phyloP scores from a whole-genome alignment of 2,113 vertebrate genomes.

The Merops nubicus region DNA sequence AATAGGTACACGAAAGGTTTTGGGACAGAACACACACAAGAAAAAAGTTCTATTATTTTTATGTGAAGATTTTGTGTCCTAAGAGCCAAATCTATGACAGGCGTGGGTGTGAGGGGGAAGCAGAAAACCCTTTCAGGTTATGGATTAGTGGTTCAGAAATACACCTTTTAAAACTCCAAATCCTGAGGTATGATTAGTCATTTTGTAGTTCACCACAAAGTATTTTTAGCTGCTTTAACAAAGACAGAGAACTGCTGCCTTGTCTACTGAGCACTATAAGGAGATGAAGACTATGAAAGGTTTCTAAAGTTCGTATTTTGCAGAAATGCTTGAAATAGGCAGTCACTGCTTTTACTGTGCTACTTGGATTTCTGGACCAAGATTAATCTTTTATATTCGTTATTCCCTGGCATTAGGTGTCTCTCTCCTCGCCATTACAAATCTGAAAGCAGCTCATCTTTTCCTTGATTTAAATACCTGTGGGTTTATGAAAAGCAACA shows the following conservation, averaged over 20 bases:
- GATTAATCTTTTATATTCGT: background rate
- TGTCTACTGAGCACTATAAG: background rate
- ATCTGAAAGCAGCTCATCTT: background rate
- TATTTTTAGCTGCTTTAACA: background rate
- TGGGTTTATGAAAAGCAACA: background rate
- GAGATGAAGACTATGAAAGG: background rate
- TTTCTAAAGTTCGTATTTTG: background rate
- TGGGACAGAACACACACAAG: background rate
- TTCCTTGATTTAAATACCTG: background rate
- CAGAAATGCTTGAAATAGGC: background rate
- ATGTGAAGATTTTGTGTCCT: background rate
- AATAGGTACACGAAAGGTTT: background rate
- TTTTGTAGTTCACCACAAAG: background rate
- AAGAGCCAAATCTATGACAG: background rate
- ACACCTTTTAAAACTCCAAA: background rate
- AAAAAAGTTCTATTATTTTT: rapidly evolving
- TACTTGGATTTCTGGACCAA: background rate
- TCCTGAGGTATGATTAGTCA: background rate
- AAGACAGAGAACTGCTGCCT: background rate
- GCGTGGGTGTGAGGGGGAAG: background rate
- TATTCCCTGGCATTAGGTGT: background rate
- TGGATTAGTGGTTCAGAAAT: background rate
- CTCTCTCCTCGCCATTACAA: background rate
- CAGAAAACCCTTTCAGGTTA: background rate
- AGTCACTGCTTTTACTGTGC: background rate